Conservation (phyloP, 2,888 invertebrate genomes). For the Lepidocyrtoides sp. region DNA sequence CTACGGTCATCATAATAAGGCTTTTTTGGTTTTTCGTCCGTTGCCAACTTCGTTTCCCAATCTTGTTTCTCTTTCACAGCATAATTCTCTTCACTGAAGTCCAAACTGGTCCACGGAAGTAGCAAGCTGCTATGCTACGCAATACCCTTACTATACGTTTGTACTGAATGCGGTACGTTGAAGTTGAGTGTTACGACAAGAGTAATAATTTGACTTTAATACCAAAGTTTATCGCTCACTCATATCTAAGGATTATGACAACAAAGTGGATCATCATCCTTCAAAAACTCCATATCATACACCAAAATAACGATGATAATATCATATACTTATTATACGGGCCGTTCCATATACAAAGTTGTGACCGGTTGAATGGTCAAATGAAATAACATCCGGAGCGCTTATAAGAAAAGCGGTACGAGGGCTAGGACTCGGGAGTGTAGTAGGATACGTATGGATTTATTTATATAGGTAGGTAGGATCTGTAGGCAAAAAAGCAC, state of each 20-base stretch:
- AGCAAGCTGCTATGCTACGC: too few species aligned
- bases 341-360: conserved; percentile 5
- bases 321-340: conserved; percentile 31
- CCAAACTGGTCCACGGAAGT: background rate
- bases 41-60: background rate
- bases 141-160: too few species aligned
- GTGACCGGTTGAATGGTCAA: background rate
- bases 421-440: background rate
- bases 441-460: background rate
- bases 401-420: background rate
- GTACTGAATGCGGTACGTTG: conserved; percentile 15
- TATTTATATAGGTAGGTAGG: background rate
- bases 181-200: conserved; percentile 61
- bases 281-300: conserved; percentile 64
- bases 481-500: conserved; percentile 6
- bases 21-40: background rate
- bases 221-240: conserved; percentile 70
- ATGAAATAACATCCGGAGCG: background rate
- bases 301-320: conserved; percentile 49
- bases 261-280: conserved; percentile 71
- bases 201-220: conserved; percentile 72
- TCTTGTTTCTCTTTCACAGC: background rate
- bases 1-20: background rate
- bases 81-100: background rate
- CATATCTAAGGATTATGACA: conserved; percentile 71